phyloP scores from a whole-genome alignment of 2,113 vertebrate species.

The Drymodes brunneopygia region DNA sequence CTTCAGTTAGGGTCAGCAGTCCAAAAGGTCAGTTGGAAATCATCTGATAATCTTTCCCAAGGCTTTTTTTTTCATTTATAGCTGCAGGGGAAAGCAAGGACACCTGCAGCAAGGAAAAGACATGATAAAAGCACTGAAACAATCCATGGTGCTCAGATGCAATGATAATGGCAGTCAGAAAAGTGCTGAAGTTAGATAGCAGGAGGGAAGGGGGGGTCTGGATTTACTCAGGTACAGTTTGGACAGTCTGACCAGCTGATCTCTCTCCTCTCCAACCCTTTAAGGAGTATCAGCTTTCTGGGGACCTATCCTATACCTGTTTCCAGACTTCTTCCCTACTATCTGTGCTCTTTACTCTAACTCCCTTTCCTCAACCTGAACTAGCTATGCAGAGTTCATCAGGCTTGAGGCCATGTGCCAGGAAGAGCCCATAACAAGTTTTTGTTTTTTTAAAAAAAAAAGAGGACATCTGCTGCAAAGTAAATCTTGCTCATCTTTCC shows the following conservation, averaged over 20 bases:
- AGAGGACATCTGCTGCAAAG: not conserved
- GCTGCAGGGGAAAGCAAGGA: not conserved
- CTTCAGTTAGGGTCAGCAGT: not conserved
- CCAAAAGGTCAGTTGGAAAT: not conserved
- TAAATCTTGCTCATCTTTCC: not conserved
- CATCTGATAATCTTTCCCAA: not conserved
- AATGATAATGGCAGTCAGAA: not conserved
- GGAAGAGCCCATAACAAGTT: not conserved
- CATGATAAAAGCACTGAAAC: not conserved
- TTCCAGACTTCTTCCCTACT: not conserved
- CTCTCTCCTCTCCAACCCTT: not conserved
- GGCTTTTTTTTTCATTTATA: not conserved
- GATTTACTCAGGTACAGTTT: not conserved
- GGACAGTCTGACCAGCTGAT: not conserved
- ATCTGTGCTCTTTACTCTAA: rapidly evolving
- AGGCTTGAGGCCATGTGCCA: not conserved
- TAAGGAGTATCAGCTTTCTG: not conserved
- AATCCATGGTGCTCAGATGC: not conserved
- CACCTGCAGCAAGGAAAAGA: not conserved
- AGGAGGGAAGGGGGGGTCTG: not conserved
- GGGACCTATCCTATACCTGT: not conserved
- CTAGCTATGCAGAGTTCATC: not conserved
- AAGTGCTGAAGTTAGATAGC: not conserved
- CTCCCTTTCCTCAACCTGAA: not conserved
- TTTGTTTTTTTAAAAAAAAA: not conserved